A percentile compares a stretch with the other conserved stretches of the same genome.
phyloP scores from a whole-genome alignment of 2,797 vertebrate species.

The Acanthiza pusilla region DNA sequence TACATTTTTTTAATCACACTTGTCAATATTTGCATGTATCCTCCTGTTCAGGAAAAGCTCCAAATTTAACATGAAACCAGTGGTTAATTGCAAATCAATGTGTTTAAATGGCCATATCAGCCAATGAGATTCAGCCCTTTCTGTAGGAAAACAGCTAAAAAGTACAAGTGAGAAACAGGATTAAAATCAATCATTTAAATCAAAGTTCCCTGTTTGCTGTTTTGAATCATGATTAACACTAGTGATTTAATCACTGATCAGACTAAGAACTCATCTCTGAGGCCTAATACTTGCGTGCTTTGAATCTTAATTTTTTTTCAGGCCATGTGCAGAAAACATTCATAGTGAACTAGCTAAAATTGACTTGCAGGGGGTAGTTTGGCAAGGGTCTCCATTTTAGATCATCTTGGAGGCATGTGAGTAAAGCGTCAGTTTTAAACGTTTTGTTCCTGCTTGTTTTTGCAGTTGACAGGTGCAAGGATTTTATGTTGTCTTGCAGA shows the following conservation, averaged over 20 bases:
- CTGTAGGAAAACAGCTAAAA: slow-evolving; percentile 9
- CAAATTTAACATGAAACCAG: background rate
- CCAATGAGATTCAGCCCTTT: background rate
- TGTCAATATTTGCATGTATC: background rate
- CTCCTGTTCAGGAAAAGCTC: background rate
- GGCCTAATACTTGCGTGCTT: background rate
- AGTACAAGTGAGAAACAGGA: slow-evolving; percentile 7
- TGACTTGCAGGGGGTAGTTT: background rate
- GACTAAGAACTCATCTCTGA: background rate
- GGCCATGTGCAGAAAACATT: background rate
- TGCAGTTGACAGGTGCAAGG: background rate
- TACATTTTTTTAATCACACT: background rate
- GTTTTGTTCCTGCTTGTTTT: background rate
- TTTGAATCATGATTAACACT: background rate
- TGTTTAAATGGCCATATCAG: background rate
- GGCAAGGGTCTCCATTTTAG: background rate
- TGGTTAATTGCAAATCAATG: background rate
- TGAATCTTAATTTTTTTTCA: background rate
- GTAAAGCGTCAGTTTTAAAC: background rate
- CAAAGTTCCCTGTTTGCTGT: background rate
- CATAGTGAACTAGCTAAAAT: background rate
- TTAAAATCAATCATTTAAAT: slow-evolving; percentile 33
- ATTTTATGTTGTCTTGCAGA: background rate
- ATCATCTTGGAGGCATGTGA: background rate
- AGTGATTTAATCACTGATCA: slow-evolving; percentile 8